phyloP scores from a whole-genome alignment of 37 sponge, comb jelly and placozoan genomes.

The Haliclona indistincta region DNA sequence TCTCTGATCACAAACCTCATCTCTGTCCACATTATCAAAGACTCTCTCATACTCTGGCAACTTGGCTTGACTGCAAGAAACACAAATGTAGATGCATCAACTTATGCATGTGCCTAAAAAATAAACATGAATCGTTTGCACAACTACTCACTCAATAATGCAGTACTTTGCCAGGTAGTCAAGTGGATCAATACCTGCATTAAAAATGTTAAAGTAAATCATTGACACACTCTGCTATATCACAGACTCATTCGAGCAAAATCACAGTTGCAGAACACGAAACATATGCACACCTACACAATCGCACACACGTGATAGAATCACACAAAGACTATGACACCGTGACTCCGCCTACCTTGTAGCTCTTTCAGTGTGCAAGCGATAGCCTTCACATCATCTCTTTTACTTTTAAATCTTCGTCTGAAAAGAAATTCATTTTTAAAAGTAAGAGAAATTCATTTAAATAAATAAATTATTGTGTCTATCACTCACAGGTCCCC shows the following conservation, averaged over 20 bases:
- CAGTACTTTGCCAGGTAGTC: slow-evolving; percentile 93
- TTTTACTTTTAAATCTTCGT: slow-evolving; percentile 16
- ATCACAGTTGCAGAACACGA: too few species aligned
- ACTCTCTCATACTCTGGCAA: slow-evolving; percentile 31
- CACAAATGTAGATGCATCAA: neutral
- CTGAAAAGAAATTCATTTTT: slow-evolving; percentile 20
- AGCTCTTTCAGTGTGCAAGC: slow-evolving; percentile 65
- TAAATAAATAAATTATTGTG: neutral
- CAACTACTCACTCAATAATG: slow-evolving; percentile 73
- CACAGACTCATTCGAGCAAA: too few species aligned
- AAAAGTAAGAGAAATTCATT: neutral
- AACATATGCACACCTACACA: too few species aligned
- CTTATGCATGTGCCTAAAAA: neutral
- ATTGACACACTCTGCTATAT: neutral
- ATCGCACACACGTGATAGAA: too few species aligned
- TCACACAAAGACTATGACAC: too few species aligned
- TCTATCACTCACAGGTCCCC: too few species aligned
- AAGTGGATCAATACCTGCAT: slow-evolving; percentile 71
- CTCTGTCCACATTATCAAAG: slow-evolving; percentile 75
- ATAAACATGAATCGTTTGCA: neutral
- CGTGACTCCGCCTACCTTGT: slow-evolving; percentile 23
- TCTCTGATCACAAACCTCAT: slow-evolving; percentile 43
- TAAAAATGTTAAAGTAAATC: slow-evolving; percentile 4
- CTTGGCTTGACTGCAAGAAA: slow-evolving; percentile 13
- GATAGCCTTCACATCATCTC: slow-evolving; percentile 65